Base-by-base conservation (phyloP, 1,140 invertebrate genomes). In the Platyura marginata region DNA sequence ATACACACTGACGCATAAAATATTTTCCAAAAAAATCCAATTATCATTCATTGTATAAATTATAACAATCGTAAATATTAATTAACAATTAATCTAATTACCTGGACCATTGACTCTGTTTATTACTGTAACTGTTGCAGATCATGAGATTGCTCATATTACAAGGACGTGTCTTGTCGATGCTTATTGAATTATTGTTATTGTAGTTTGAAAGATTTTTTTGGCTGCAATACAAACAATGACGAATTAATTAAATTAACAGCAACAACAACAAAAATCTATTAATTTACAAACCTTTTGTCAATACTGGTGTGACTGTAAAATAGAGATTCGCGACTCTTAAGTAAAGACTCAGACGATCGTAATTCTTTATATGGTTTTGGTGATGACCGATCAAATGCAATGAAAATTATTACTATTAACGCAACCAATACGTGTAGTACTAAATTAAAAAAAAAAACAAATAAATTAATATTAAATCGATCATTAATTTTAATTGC, bases 71-170 rank as follows among this genome's bases (percentile, higher is more conserved):
- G 25, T 29, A 13, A 29, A 29, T 13, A 29, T 29, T 29, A 8
- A 29, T 29, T 29, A 13, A 13, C 6, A 8, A 13, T 29, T 29
- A 29, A 8, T 13, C 6, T 29, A 8, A 6, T 29, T 36, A 36
- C 34, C 34, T 36, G 6, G 34, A 36, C 34, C 34, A 36, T 36
- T 36, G 34, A 36, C 34, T n/a, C 15, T 36, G 34, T 16, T 36
- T 36, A 18, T 36, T 36, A 18, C 16, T 36, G 34, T 11, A 36
- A 16, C 34, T 36, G 34, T 36, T 36, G 34, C 34, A 36, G 4
- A 36, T 16, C 15, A 36, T 11, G 4, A 36, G 5, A 16, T 16
- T 36, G 15, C 15, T 36, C 10, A 36, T 10, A 9, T 5, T n/a
- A n/a, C 34, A 10, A 6, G 34, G 34, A 11, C 34, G 4, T n/a